Base-by-base conservation (phyloP, 2,797 vertebrate genomes). In the Poecilia velifera region DNA sequence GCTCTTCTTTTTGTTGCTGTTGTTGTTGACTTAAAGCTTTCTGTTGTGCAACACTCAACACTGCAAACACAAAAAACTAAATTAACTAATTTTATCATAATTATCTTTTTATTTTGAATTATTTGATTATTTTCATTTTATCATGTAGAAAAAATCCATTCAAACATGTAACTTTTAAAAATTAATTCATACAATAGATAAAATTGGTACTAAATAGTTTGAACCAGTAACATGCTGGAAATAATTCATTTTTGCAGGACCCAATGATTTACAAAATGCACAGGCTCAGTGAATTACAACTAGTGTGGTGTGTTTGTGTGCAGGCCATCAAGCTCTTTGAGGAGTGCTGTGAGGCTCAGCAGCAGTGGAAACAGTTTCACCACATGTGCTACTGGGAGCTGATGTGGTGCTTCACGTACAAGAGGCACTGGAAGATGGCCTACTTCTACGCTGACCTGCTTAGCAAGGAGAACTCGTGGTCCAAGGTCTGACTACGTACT, bases 341-440 rank as follows among this genome's bases (percentile, higher is more conserved):
- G 92, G 98, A 99, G 81, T 99, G 98, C 87, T 99, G 98, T 0
- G 98, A 98, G 87, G 97, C 96, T 45, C 98, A 99, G 96, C 98
- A 98, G 86, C 95, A 96, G 84, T 99, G 98, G 98, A 99, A 98
- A 87, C 98, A 99, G 94, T 99, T 99, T 76, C 98, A 99, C 79
- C 98, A 99, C 93, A 99, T 99, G 98, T 99, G 98, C 85, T 99
- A 99, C 95, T 99, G 98, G 98, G 98, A 99, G 93, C 95, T 99
- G 80, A 99, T 99, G 98, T 99, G 98, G 98, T 99, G 98, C 91
- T 99, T 98, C 93, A 99, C 98, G 25, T 99, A 98, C 95, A 97
- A 98, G 90, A 94, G 95, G 76, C 97, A 98, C 94, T 99, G 98
- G 98, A 98, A 99, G 94, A 98, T 99, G 98, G 98, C 98, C 72